Conservation (phyloP, 2,797 vertebrate genomes). For the Poeciliopsis turneri region DNA sequence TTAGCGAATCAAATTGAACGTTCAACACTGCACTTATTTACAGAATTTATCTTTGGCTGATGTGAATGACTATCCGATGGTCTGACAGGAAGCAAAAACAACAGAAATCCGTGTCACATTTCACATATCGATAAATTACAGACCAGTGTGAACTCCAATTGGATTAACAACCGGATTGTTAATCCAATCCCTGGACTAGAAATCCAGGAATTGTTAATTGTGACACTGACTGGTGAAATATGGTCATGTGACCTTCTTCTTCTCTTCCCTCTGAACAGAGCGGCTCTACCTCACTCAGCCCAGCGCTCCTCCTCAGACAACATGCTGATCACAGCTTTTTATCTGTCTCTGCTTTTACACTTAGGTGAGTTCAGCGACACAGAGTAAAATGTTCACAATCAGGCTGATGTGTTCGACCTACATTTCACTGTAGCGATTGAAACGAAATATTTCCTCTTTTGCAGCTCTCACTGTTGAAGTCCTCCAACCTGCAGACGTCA, state of each 20-base stretch:
- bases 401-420: background rate
- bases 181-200: no score
- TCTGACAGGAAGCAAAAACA: background rate
- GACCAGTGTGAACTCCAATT: background rate
- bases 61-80: no score
- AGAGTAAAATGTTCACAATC: background rate
- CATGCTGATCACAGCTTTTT: slow-evolving; percentile 26
- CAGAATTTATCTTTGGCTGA: no score
- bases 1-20: background rate
- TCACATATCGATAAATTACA: background rate
- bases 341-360: slow-evolving; percentile 15
- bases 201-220: no score
- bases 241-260: slow-evolving; percentile 5
- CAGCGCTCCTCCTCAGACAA: background rate
- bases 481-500: slow-evolving; percentile 42
- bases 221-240: background rate
- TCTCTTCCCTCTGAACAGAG: background rate
- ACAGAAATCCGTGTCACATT: background rate
- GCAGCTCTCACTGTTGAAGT: slow-evolving; percentile 46
- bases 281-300: slow-evolving; percentile 12
- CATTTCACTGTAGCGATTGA: background rate
- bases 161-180: no score
- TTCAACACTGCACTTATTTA: no score
- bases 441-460: background rate
- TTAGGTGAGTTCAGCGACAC: slow-evolving; percentile 21